Conservation (phyloP, 2,113 vertebrate species). For the Trematocara stigmaticum region DNA sequence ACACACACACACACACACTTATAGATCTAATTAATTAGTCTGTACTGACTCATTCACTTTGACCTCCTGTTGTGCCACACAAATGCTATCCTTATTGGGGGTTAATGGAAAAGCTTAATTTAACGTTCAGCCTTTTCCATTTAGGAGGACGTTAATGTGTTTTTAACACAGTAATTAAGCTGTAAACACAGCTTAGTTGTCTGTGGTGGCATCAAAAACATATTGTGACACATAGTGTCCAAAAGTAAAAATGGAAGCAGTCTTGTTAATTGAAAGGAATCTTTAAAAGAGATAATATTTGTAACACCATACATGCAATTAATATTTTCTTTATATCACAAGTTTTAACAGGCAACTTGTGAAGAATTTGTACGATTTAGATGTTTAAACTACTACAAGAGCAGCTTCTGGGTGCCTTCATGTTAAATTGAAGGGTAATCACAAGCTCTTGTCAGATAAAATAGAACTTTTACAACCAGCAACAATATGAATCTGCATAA, state of each 20-base stretch:
- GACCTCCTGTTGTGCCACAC: neutral
- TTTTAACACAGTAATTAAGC: neutral
- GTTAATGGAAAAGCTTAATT: conserved; percentile 34
- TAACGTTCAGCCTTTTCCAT: neutral
- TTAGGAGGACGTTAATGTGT: neutral
- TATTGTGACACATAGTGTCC: neutral
- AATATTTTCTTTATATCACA: neutral
- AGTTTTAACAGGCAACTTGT: neutral
- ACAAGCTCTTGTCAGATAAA: neutral
- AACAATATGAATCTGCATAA: neutral
- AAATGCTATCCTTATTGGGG: conserved; percentile 2
- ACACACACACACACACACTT: neutral
- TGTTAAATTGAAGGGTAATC: neutral
- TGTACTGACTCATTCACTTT: neutral
- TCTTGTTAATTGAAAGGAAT: neutral
- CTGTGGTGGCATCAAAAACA: neutral
- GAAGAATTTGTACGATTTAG: neutral
- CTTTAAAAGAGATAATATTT: neutral
- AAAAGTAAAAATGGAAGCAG: neutral
- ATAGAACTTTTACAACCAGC: neutral
- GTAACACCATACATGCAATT: neutral
- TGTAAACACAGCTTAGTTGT: neutral
- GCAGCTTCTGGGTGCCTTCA: neutral
- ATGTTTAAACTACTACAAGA: neutral
- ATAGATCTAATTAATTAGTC: conserved; percentile 22